Evolutionary conservation across 1,140 invertebrate species (phyloP), one percentile per base, ranked within the genome.

Genomic region (Macrobrachium rosenbergii): DNA sequence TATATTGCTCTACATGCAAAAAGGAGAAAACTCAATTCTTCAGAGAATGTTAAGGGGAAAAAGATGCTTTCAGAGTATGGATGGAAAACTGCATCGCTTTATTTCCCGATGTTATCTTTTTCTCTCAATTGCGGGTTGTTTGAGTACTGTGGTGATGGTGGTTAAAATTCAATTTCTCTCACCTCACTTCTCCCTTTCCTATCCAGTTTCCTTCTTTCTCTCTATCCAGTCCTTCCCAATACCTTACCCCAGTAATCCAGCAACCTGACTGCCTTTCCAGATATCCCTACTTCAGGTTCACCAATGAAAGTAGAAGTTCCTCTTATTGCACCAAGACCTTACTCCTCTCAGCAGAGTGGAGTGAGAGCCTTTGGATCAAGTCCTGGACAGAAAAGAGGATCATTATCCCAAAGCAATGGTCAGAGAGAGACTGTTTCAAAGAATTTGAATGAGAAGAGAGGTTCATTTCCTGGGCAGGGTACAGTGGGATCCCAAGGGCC

Each of bases 301-400:
- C 85, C 85, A 45, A 82, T 87, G 85, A 81, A 81, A 87, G 85
- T 87, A 28, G 85, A 87, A 60, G 85, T 87, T 17, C 85, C 85
- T 59, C 52, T 75, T 23, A 79, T 62, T 8, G 17, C 76, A 69
- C 63, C 63, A 52, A 67, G 79, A 63, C 58, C 75, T 28, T 45
- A 45, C 75, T 58, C 75, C 37, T 58, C 52, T n/a, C 37, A 19
- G 28, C 75, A 21, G 43, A 17, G 45, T 21, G 37, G 45, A 19
- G 45, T 58, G 43, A 77, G 19, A 21, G 43, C 52, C 37, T 14
- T 21, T 58, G 75, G 10, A 52, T 58, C n/a, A 21, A 77, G 23
- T 45, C 1, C 52, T 52, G 37, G 45, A 8, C 75, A 21, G 52
- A 10, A 52, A 52, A 52, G 52, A 52, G 52, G 52, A 23, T 10